Base-by-base conservation (phyloP, 2,888 invertebrate genomes). In the Shargacucullia verbasci region DNA sequence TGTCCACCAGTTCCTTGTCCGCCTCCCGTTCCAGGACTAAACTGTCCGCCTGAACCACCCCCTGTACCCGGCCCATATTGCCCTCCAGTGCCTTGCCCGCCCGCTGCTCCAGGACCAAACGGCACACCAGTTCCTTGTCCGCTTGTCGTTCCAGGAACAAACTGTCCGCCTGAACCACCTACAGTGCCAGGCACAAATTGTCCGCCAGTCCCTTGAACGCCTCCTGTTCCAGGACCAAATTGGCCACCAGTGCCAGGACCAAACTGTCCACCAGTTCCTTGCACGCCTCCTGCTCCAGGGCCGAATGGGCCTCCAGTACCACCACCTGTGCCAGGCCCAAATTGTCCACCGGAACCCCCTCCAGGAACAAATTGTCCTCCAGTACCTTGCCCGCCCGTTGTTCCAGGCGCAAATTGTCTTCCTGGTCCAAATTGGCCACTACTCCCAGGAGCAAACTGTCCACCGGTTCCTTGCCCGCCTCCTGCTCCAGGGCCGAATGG, bases 271-370 rank as follows among this genome's bases (percentile, higher is more conserved):
- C 49, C 43, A 0, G 40, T 27, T 2, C 52, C 41, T 6, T 6
- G 9, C 7, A 13, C 52, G 5, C 52, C 39, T 0, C 47, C 53
- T 4, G 52, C 8, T 8, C 13, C 14, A 0, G 37, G 55, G n/a
- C 47, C 55, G 46, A 61, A 64, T 53, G 65, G 67, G 15, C 53
- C 68, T 7, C 38, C 59, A 12, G 62, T 34, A 8, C 59, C 43
- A 2, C 45, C 38, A 11, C 15, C 34, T 12, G 40, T 33, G 11
- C 59, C 63, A 0, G 62, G 40, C 0, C 55, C 46, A 40, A 57
- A 62, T 44, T 61, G 59, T 0, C 60, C 48, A 6, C 52, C 47
- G 0, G 40, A 15, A 8, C 46, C 48, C 0, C 38, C 59, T 0
- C 39, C 62, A 0, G 62, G 59, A 8, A 50, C 58, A 40, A 59